These are phyloP conservation scores for Podilymbus podiceps DNA, from an alignment of 2,113 vertebrate genomes.

Conservation along the genomic window DNA sequence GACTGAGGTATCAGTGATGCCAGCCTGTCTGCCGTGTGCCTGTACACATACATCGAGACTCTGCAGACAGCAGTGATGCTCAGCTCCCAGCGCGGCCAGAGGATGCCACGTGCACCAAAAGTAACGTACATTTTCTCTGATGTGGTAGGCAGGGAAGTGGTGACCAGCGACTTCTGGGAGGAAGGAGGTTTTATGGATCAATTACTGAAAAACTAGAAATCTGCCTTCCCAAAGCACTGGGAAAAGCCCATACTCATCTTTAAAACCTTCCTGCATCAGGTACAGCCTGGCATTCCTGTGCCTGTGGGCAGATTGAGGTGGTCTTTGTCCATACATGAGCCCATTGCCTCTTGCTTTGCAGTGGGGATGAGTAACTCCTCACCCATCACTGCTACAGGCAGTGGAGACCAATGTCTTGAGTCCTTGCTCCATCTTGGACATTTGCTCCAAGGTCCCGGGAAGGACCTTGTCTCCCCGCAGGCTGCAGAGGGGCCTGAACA, in stretches of 20 bases:
- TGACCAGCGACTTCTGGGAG: not conserved
- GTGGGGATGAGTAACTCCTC: not conserved
- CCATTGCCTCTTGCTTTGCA: not conserved
- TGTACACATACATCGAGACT: no score
- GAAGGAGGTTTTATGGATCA: not conserved
- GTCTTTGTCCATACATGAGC: not conserved
- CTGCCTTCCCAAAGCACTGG: not conserved
- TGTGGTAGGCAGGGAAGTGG: not conserved
- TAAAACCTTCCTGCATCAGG: not conserved
- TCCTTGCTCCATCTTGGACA: not conserved
- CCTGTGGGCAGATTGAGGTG: not conserved
- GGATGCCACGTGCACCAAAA: not conserved
- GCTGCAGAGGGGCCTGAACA: not conserved
- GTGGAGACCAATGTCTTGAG: not conserved
- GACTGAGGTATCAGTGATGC: not conserved
- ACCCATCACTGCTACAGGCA: not conserved
- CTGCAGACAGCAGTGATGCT: not conserved
- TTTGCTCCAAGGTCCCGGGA: not conserved
- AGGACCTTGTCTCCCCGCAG: not conserved
- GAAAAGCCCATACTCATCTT: not conserved
- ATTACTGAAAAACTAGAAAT: not conserved
- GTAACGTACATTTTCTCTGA: not conserved
- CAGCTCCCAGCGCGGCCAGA: not conserved
- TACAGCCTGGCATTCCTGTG: rapidly evolving
- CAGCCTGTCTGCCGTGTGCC: not conserved